Percentiles rank a stretch among this genome's conserved stretches.
These are phyloP conservation scores for Ecliptopera silaceata DNA, from an alignment of 2,888 invertebrate species.

Conservation along the genomic window DNA sequence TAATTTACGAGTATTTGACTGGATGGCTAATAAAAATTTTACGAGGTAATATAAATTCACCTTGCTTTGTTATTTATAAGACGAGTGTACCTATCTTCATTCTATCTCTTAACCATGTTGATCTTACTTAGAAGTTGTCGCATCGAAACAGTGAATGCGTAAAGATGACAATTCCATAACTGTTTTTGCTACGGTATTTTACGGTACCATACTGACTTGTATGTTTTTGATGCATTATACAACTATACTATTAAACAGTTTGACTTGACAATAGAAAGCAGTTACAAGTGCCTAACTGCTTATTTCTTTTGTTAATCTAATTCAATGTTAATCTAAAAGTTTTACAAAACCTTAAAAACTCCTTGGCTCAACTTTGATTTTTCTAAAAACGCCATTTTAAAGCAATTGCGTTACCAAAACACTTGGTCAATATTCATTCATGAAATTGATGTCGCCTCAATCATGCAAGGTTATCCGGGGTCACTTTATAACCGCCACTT, in stretches of 20 bases:
- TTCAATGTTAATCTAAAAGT: no score
- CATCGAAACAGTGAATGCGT: background rate
- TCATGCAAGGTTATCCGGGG: constrained; percentile 33
- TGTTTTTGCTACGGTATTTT: background rate
- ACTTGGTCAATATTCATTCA: constrained; percentile 30
- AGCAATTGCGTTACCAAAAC: constrained; percentile 25
- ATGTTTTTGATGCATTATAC: no score
- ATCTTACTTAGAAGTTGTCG: background rate
- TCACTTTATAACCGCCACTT: constrained; percentile 31
- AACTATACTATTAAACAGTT: no score
- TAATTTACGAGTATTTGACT: constrained; percentile 18
- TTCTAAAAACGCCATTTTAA: constrained; percentile 6
- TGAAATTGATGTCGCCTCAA: constrained; percentile 31
- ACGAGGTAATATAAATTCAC: constrained; percentile 15
- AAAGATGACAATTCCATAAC: background rate
- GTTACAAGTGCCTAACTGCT: no score
- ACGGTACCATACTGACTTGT: no score
- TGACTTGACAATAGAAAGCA: no score
- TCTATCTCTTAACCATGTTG: background rate
- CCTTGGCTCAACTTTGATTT: background rate
- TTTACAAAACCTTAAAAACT: no score
- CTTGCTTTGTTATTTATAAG: constrained; percentile 7
- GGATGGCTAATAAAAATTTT: constrained; percentile 13
- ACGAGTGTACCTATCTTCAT: constrained; percentile 1
- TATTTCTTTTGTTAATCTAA: no score